phyloP scores from a whole-genome alignment of 2,797 vertebrate species.

The Sternarchorhynchus goeldii region DNA sequence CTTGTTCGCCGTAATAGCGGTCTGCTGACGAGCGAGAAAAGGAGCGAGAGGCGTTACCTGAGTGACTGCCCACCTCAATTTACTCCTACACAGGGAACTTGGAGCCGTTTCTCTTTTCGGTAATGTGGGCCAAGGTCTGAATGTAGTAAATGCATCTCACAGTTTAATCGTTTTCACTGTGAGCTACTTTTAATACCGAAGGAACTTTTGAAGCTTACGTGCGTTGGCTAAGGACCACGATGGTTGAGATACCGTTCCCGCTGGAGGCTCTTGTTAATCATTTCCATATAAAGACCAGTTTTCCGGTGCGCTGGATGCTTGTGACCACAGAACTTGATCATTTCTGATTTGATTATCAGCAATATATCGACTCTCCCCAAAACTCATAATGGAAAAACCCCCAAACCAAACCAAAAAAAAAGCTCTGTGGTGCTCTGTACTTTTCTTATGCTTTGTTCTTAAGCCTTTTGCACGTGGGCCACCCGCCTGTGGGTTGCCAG shows the following conservation, averaged over 20 bases:
- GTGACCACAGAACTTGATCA: too few species aligned
- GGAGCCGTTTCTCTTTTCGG: background rate
- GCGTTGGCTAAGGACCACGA: constrained; percentile 5
- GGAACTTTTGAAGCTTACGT: constrained; percentile 1
- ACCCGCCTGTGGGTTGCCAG: constrained; percentile 18
- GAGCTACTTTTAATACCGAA: background rate
- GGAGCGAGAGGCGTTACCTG: constrained; percentile 18
- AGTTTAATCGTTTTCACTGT: constrained; percentile 31
- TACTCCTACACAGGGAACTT: constrained; percentile 23
- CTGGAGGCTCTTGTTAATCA: background rate
- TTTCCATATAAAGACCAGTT: too few species aligned
- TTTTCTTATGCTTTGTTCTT: constrained; percentile 26
- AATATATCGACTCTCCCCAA: too few species aligned
- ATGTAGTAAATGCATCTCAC: constrained; percentile 28
- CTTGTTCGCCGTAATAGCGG: constrained; percentile 46
- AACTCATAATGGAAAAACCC: too few species aligned
- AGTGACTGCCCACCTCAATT: constrained; percentile 35
- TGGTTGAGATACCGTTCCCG: background rate
- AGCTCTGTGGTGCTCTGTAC: constrained; percentile 24
- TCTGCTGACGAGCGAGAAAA: constrained; percentile 24
- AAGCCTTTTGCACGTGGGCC: constrained; percentile 18
- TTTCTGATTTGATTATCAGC: too few species aligned
- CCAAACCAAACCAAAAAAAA: constrained; percentile 4
- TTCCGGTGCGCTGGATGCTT: too few species aligned
- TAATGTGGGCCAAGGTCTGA: constrained; percentile 28